Evolutionary conservation across 2,888 invertebrate genomes (phyloP).

Genomic region (Lycaena phlaeas): DNA sequence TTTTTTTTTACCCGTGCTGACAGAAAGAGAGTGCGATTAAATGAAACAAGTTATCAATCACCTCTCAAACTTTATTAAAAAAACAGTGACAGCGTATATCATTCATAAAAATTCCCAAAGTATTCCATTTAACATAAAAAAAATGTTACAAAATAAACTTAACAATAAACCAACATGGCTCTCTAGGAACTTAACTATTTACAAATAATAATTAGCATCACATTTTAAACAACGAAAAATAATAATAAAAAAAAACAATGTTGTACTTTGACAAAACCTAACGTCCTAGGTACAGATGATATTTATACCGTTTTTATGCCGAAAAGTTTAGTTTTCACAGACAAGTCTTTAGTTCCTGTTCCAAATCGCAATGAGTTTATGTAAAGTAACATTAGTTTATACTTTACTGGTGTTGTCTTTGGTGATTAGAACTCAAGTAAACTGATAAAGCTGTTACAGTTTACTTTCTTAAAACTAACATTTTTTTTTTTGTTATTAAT

Average conservation of each 20-base stretch:
- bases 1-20: too few relatives aligned
- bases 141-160: constrained; percentile 24
- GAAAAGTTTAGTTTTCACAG: too few relatives aligned
- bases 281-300: constrained; percentile 15
- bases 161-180: constrained; percentile 29
- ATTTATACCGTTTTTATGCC: constrained; percentile 4
- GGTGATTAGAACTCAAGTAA: too few relatives aligned
- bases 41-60: constrained; percentile 10
- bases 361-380: too few relatives aligned
- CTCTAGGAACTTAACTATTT: constrained; percentile 27
- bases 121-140: constrained; percentile 19
- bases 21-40: too few relatives aligned
- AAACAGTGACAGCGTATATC: constrained; percentile 19
- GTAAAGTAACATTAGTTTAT: too few relatives aligned
- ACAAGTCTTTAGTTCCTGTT: too few relatives aligned
- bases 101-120: constrained; percentile 19
- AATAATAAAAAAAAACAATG: constrained; percentile 22
- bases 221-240: constrained; percentile 23
- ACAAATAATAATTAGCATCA: constrained; percentile 28
- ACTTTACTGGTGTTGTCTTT: too few relatives aligned
- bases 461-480: too few relatives aligned
- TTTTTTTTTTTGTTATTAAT: too few relatives aligned
- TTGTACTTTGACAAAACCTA: constrained; percentile 23
- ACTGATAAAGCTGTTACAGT: too few relatives aligned
- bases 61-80: constrained; percentile 23